These are phyloP conservation scores for Eustalomyia histrio DNA, from an alignment of 2,888 invertebrate genomes.

Conservation along the genomic window DNA sequence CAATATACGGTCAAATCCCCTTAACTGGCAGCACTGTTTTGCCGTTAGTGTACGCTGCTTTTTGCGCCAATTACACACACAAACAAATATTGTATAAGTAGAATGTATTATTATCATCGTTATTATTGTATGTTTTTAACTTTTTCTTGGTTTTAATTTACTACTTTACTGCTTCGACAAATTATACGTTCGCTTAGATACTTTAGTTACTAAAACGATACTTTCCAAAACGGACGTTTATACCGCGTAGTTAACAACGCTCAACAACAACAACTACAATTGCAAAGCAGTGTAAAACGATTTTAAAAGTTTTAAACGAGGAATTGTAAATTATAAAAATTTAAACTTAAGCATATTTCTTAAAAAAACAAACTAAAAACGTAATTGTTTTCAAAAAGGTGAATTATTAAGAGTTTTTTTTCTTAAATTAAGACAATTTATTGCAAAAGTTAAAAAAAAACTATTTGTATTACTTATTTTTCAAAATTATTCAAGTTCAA, in stretches of 20 bases:
- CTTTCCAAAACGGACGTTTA: constrained; percentile 74
- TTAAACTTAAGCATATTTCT: constrained; percentile 7
- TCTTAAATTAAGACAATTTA: background rate
- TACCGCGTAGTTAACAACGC: constrained; percentile 49
- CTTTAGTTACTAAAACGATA: constrained; percentile 76
- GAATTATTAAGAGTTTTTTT: background rate
- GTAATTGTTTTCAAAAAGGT: constrained; percentile 34
- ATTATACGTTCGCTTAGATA: constrained; percentile 45
- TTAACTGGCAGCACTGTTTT: background rate
- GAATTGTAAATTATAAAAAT: constrained; percentile 29
- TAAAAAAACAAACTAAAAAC: background rate
- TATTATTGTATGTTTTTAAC: constrained; percentile 11
- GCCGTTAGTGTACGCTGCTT: background rate
- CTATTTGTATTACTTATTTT: background rate
- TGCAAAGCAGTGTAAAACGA: constrained; percentile 21
- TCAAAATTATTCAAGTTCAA: constrained; percentile 42
- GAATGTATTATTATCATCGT: background rate
- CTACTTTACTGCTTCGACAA: constrained; percentile 40
- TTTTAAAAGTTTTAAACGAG: constrained; percentile 27
- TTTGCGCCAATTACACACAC: constrained; percentile 1
- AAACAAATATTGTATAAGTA: constrained; percentile 6
- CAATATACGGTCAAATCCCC: background rate
- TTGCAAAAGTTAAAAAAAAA: background rate
- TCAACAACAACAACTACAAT: constrained; percentile 1
- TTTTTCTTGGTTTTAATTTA: constrained; percentile 30